These are phyloP conservation scores for Hyperoodon ampullatus DNA, from an alignment of 2,113 vertebrate species.

Conservation along the genomic window DNA sequence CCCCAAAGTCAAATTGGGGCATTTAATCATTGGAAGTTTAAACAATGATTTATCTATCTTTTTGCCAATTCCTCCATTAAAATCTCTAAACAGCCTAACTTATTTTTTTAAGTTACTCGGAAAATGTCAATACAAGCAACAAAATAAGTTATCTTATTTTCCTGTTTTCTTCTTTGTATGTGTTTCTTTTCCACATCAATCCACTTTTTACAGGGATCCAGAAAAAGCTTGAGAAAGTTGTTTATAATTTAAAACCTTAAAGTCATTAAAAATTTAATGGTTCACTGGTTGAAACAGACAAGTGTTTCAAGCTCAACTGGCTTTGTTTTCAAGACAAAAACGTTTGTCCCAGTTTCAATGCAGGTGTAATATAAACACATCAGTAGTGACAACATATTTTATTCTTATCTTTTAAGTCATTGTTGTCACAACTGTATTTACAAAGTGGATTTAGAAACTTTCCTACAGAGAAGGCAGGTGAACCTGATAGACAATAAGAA, in stretches of 20 bases:
- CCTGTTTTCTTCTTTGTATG: not conserved
- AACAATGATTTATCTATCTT: not conserved
- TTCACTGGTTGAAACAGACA: slow-evolving; percentile 51
- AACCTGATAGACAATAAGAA: slow-evolving; percentile 24
- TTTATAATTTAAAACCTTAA: slow-evolving; percentile 63
- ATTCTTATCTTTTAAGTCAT: not conserved
- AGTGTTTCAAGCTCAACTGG: slow-evolving; percentile 56
- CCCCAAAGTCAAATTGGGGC: not conserved
- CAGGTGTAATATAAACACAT: slow-evolving; percentile 53
- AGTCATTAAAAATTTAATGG: slow-evolving; percentile 65
- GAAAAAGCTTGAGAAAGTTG: not conserved
- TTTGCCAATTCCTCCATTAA: not conserved
- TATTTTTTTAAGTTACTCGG: slow-evolving; percentile 6
- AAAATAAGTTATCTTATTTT: slow-evolving; percentile 27
- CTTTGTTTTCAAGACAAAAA: slow-evolving; percentile 56
- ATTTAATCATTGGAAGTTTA: not conserved
- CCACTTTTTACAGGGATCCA: not conserved
- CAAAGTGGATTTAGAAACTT: slow-evolving; percentile 57
- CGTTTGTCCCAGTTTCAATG: not conserved
- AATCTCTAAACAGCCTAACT: not conserved
- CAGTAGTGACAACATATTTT: not conserved
- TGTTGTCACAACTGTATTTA: slow-evolving; percentile 63
- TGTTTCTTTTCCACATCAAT: not conserved
- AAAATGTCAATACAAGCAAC: not conserved
- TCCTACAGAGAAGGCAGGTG: slow-evolving; percentile 56